A percentile compares a stretch with the other conserved stretches of the same genome.
These are phyloP conservation scores for Neolamprologus ventralis DNA, from an alignment of 2,113 vertebrate species.

Conservation along the genomic window DNA sequence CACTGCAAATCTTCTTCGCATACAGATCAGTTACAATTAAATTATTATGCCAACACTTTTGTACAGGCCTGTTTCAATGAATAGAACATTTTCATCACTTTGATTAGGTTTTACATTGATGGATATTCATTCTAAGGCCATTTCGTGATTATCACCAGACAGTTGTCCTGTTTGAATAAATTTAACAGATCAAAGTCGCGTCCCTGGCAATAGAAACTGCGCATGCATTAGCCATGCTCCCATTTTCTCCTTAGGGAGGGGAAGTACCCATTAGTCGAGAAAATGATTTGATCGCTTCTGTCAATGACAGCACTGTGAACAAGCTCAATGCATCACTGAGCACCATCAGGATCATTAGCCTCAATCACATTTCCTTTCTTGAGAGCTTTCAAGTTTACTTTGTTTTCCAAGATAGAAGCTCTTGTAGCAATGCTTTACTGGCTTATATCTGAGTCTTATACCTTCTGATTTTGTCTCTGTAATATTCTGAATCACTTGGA, in stretches of 20 bases:
- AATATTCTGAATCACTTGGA: not conserved
- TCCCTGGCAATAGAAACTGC: not conserved
- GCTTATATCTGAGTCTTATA: not conserved
- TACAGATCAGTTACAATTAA: not conserved
- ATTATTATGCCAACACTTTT: not conserved
- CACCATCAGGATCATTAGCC: conserved; percentile 13
- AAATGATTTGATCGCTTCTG: conserved; percentile 52
- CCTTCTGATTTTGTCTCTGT: not conserved
- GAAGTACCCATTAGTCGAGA: conserved; percentile 49
- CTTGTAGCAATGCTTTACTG: not conserved
- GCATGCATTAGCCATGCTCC: not conserved
- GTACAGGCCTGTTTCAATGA: not conserved
- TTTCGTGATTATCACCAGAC: not conserved
- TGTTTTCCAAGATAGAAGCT: conserved; percentile 8
- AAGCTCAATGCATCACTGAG: conserved; percentile 17
- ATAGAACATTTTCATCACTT: conserved; percentile 19
- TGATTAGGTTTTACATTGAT: not conserved
- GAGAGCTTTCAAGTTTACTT: conserved; percentile 20
- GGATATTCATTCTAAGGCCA: not conserved
- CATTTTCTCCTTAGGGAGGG: conserved; percentile 10
- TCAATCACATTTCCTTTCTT: not conserved
- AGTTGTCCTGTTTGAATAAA: conserved; percentile 34
- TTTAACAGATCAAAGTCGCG: conserved; percentile 16
- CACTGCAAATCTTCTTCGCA: not conserved
- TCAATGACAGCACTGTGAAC: conserved; percentile 28